A percentile compares a stretch with the other conserved stretches of the same genome.
These are phyloP conservation scores for Lateolabrax maculatus DNA, from an alignment of 2,797 vertebrate genomes.

Conservation along the genomic window DNA sequence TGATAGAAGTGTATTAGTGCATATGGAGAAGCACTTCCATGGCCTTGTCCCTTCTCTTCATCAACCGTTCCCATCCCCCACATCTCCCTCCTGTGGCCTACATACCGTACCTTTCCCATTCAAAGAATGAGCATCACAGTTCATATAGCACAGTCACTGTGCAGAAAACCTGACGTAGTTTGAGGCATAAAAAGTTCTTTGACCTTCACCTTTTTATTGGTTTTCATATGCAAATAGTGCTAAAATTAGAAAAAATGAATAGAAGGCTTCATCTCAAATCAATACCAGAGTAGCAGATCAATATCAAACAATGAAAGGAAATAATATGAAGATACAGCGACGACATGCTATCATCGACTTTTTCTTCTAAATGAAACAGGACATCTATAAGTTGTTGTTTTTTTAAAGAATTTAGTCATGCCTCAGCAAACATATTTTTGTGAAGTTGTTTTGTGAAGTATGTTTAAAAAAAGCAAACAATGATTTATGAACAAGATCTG, in stretches of 20 bases:
- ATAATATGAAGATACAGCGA: background rate
- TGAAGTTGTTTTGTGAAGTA: too few species aligned
- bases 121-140: constrained; percentile 51
- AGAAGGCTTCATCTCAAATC: background rate
- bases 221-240: constrained; percentile 1
- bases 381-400: background rate
- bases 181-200: constrained; percentile 2
- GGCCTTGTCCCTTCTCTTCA: constrained; percentile 24
- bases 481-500: background rate
- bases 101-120: constrained; percentile 55
- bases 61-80: constrained; percentile 7
- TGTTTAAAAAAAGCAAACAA: background rate
- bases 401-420: background rate
- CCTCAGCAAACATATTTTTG: background rate
- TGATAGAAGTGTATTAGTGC: constrained; percentile 8
- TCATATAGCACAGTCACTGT: background rate
- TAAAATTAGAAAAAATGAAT: background rate
- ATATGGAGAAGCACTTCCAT: constrained; percentile 9
- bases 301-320: background rate
- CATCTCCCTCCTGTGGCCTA: constrained; percentile 55
- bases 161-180: constrained; percentile 13
- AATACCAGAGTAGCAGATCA: background rate
- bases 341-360: background rate
- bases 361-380: background rate
- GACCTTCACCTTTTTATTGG: constrained; percentile 25